Percentiles rank a stretch among this genome's conserved stretches.
Evolutionary conservation across 2,888 invertebrate species (phyloP).

Genomic region (Allolobophora icterica): DNA sequence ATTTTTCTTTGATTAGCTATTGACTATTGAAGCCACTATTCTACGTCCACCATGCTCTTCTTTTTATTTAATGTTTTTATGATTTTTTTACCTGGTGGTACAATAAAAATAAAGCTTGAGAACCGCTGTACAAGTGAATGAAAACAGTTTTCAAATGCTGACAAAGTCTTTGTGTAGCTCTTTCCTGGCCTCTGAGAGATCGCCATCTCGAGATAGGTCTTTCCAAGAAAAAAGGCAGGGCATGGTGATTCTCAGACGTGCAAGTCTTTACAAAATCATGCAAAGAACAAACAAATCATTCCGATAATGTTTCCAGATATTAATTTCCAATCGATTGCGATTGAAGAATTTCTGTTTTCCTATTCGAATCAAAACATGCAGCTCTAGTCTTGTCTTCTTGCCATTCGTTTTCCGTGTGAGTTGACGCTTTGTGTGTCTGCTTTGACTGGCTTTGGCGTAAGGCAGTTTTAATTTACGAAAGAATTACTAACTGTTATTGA

Average conservation of each 20-base stretch:
- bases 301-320: slow-evolving; percentile 17
- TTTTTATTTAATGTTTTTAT: too few relatives aligned
- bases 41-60: too few relatives aligned
- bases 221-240: background rate
- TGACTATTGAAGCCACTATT: too few relatives aligned
- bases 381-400: background rate
- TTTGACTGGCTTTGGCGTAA: background rate
- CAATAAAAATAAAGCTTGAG: too few relatives aligned
- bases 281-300: background rate
- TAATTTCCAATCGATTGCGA: background rate
- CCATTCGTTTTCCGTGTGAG: background rate
- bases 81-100: too few relatives aligned
- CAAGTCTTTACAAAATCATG: background rate
- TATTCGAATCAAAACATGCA: background rate
- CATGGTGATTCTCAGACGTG: background rate
- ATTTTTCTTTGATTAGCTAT: too few relatives aligned
- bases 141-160: background rate
- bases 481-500: background rate
- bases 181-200: background rate
- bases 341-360: background rate
- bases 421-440: background rate
- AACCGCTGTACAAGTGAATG: background rate
- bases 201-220: background rate
- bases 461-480: background rate
- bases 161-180: too few relatives aligned